phyloP scores from a whole-genome alignment of 2,113 vertebrate species.

The Pseudonaja textilis region DNA sequence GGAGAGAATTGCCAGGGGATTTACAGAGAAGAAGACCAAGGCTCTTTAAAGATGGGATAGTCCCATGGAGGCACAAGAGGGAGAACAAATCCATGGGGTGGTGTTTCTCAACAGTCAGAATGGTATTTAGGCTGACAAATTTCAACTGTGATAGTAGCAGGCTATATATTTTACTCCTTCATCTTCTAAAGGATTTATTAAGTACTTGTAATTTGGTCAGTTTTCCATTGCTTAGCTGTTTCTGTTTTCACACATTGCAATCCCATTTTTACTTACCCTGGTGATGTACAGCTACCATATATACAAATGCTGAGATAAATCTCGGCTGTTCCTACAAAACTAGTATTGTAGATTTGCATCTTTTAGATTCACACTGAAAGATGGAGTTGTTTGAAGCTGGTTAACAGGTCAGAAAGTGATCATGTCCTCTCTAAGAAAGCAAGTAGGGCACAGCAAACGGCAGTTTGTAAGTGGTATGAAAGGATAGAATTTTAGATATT shows the following conservation, averaged over 20 bases:
- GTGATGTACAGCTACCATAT: neutral
- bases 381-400: neutral
- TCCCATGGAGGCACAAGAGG: neutral
- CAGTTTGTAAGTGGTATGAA: neutral
- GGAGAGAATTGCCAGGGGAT: neutral
- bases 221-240: neutral
- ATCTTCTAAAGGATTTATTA: constrained; percentile 11
- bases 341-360: neutral
- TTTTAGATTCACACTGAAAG: neutral
- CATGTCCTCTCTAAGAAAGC: neutral
- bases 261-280: neutral
- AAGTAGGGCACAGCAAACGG: neutral
- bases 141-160: neutral
- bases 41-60: neutral
- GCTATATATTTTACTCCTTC: neutral
- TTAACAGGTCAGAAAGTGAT: neutral
- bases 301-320: neutral
- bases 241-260: neutral
- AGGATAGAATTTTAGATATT: neutral
- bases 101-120: neutral
- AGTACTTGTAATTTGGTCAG: neutral
- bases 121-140: neutral
- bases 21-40: neutral
- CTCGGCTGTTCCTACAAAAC: neutral
- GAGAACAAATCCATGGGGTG: neutral